These are phyloP conservation scores for Conus canariensis DNA, from an alignment of 2,888 invertebrate species.

Conservation along the genomic window DNA sequence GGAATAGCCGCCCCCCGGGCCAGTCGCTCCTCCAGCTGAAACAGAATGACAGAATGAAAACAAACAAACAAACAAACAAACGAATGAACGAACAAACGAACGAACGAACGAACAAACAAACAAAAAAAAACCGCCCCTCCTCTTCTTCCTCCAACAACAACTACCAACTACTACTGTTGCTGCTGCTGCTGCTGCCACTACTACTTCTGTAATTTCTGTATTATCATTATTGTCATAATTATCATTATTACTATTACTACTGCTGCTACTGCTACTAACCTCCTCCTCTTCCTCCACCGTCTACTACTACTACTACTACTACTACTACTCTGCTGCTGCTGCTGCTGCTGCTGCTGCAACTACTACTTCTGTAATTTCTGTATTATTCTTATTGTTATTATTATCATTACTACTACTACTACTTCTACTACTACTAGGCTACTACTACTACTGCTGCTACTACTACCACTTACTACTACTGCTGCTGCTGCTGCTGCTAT, in stretches of 20 bases:
- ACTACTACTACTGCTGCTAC: not conserved
- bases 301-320: not conserved
- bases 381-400: not conserved
- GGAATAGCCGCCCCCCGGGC: not conserved
- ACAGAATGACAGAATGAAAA: not conserved
- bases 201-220: no score
- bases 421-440: no score
- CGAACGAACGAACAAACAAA: no score
- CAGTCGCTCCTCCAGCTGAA: constrained; percentile 37
- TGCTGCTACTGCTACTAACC: not conserved
- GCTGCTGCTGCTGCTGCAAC: not conserved
- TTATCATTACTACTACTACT: not conserved
- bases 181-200: no score
- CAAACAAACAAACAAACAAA: not conserved
- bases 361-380: no score
- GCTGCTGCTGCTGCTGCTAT: not conserved
- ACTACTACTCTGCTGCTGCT: not conserved
- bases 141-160: no score
- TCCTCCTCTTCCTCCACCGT: no score
- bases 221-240: not conserved
- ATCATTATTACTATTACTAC: not conserved
- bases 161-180: no score
- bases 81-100: not conserved
- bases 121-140: no score
- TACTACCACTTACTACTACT: no score